phyloP scores from a whole-genome alignment of 2,113 vertebrate species.

The Pluvianellus socialis region DNA sequence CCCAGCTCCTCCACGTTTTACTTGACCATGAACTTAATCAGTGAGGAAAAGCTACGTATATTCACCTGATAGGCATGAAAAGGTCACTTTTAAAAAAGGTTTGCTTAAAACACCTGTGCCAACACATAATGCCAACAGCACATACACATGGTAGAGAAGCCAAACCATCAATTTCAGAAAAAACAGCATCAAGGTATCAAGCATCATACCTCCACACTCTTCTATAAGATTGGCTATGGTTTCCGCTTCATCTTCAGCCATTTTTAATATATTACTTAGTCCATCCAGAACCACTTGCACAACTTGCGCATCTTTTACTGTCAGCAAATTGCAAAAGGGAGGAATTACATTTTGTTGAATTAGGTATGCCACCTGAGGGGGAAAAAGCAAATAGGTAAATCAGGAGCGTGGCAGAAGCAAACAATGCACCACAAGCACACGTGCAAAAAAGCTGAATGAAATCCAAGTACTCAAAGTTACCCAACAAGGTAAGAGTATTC shows the following conservation, averaged over 20 bases:
- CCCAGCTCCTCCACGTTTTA: background rate
- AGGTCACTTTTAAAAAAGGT: background rate
- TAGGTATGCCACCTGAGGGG: conserved; percentile 90
- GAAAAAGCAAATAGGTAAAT: background rate
- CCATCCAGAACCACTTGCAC: conserved; percentile 98
- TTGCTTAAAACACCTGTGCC: background rate
- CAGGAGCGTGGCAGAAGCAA: background rate
- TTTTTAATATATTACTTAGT: conserved; percentile 99
- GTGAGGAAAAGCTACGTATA: background rate
- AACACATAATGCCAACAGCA: background rate
- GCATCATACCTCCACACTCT: conserved; percentile 90
- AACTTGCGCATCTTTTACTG: conserved; percentile 97
- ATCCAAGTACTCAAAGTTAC: accelerated
- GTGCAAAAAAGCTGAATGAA: background rate
- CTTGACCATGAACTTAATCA: background rate
- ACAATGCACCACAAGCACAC: too few relatives aligned
- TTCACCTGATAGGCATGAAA: background rate
- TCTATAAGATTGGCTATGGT: conserved; percentile 98
- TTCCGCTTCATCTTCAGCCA: conserved; percentile 98
- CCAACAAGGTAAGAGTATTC: background rate
- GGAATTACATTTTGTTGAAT: conserved; percentile 98
- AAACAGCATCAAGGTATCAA: background rate
- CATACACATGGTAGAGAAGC: accelerated
- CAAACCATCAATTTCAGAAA: background rate
- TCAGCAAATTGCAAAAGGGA: conserved; percentile 97